Evolutionary conservation across 2,113 vertebrate species (phyloP), one percentile per base, ranked within the genome.

Genomic region (Podarcis cretensis): DNA sequence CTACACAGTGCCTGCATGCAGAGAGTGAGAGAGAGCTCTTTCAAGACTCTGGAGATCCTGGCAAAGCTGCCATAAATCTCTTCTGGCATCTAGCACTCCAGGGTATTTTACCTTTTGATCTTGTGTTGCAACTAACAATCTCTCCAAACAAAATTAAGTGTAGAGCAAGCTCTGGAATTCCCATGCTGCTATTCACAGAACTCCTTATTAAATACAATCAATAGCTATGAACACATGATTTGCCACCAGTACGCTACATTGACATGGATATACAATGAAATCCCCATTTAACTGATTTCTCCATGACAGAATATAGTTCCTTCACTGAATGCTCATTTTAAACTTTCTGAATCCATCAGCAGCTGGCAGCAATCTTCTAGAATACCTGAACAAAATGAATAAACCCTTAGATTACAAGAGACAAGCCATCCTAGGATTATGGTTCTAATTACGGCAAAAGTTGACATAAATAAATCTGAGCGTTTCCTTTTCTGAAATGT

Each of bases 91-190:
- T 63, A 90, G 37, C 27, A 54, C 74, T 84, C 48, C 23, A n/a
- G 54, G n/a, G 57, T 1, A 59, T 84, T 92, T 94, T 89, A 90
- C 68, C 59, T 88, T 94, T 94, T 92, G 69, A 91, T 91, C 87
- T 92, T 89, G 92, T 91, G 83, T 57, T 92, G 71, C 78, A 89
- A 48, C 23, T 92, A 89, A 76, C 43, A 81, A 75, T 78, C 27
- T 94, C 75, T 87, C 68, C 75, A 87, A 88, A 83, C 87, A 92
- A 91, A 95, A 90, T 87, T 82, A 91, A 93, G 87, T 14, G 40
- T 68, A 78, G 25, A 87, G 7, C 32, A 78, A 90, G 7, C 4
- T 84, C 89, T 87, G 37, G 87, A 84, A 93, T 91, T 93, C 76
- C 27, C 30, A 65, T 59, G 59, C 59, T 81, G 3, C n/a, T 27